Evolutionary conservation across 2,888 invertebrate genomes (phyloP), one percentile per base, ranked within the genome.

Genomic region (Chromoteleia sp.): DNA sequence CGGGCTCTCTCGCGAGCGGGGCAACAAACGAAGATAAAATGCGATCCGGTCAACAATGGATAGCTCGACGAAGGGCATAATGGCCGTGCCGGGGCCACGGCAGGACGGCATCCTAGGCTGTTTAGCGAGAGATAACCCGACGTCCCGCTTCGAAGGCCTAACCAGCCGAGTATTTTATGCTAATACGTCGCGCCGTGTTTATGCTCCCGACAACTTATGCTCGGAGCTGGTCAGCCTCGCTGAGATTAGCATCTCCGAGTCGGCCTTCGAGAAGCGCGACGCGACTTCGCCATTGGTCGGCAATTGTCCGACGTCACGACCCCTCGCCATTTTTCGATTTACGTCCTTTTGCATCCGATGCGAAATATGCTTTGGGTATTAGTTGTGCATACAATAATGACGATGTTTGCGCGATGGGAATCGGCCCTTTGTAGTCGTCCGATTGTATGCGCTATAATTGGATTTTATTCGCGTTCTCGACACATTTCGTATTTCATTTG

Each of bases 181-280:
- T 87, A 86, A 87, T 87, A 81, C 81, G 50, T 58, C 41, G 65
- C 81, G 83, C 73, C 83, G 79, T 83, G 85, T 84, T 86, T 85
- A 85, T 84, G 86, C 84, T 84, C 84, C 74, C 85, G 85, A 85
- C 85, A 86, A 86, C 78, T 85, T 85, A 83, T 83, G 83, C 85
- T 82, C 78, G 52, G 71, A 73, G 78, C 79, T 73, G 82, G 63
- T 80, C 79, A 61, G 75, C 73, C 50, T 52, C 25, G 76, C 29
- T 68, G 58, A 81, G 85, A 85, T 85, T 86, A 86, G 81, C 84
- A 86, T 86, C 84, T 83, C 75, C 63, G 82, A 83, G 81, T 84
- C 83, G 78, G 78, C 59, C 78, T 43, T 58, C 43, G 61, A 67
- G 74, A 56, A 75, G 54, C 74, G 56, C 74, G 58, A 73, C 63